These are phyloP conservation scores for Mobula birostris DNA, from an alignment of 2,113 vertebrate genomes.

Conservation along the genomic window DNA sequence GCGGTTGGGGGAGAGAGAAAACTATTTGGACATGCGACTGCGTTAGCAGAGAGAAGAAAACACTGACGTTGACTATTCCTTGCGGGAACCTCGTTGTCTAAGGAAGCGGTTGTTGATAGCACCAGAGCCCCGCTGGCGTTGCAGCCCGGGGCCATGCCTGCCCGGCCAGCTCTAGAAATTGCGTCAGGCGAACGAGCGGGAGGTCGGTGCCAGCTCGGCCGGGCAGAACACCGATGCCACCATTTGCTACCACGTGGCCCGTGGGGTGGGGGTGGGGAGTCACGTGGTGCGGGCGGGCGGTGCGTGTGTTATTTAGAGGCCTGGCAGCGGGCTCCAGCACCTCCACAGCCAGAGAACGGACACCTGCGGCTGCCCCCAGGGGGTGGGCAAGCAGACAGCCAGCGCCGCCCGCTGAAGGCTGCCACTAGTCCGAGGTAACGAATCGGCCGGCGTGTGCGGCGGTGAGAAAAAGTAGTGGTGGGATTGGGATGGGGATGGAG, in stretches of 20 bases:
- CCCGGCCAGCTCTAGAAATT: not conserved
- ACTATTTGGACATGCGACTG: not conserved
- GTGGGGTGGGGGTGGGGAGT: not conserved
- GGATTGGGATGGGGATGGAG: not conserved
- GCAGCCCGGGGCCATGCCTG: not conserved
- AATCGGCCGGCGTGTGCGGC: not conserved
- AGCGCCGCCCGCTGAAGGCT: not conserved
- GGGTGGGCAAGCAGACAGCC: not conserved
- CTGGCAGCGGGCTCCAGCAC: not conserved
- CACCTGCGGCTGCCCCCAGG: not conserved
- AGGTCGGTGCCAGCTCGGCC: not conserved
- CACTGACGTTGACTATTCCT: not conserved
- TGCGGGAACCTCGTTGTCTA: not conserved
- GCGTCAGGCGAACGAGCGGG: too few species aligned
- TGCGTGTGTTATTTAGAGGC: constrained; percentile 26
- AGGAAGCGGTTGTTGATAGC: too few species aligned
- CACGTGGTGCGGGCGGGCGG: not conserved
- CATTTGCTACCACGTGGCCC: not conserved
- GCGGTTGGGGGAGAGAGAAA: too few species aligned
- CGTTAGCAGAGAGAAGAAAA: not conserved
- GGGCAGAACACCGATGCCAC: not conserved
- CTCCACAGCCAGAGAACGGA: not conserved
- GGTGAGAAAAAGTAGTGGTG: not conserved
- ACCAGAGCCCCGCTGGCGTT: not conserved
- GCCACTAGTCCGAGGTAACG: not conserved